These are phyloP conservation scores for Pseudorasbora parva DNA, from an alignment of 2,113 vertebrate genomes.

Conservation along the genomic window DNA sequence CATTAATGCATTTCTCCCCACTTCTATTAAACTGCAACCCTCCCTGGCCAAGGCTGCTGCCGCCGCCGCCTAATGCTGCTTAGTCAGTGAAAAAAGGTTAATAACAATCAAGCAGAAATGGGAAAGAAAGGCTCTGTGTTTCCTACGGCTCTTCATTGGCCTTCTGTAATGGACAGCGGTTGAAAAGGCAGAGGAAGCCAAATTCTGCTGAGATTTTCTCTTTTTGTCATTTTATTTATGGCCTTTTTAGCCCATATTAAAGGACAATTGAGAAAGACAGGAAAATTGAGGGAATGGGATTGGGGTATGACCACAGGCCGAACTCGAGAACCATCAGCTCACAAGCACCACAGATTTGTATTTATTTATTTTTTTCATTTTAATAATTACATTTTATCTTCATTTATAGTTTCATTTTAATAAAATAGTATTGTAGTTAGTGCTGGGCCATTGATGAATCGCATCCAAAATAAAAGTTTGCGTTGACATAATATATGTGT, in stretches of 20 bases:
- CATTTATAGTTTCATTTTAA: not conserved
- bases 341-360: not conserved
- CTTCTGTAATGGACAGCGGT: conserved; percentile 6
- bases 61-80: conserved; percentile 64
- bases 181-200: conserved; percentile 34
- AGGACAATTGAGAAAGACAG: not conserved
- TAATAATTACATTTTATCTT: not conserved
- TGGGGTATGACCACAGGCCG: not conserved
- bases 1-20: conserved; percentile 69
- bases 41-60: conserved; percentile 58
- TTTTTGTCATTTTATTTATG: conserved; percentile 43
- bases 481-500: no score
- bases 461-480: no score
- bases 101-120: conserved; percentile 62
- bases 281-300: not conserved
- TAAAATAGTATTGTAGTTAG: not conserved
- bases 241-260: not conserved
- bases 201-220: conserved; percentile 46
- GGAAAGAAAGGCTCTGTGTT: conserved; percentile 49
- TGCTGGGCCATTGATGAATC: no score
- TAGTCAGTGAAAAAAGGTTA: conserved; percentile 66
- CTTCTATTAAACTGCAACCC: conserved; percentile 63
- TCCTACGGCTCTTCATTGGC: conserved; percentile 25
- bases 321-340: not conserved
- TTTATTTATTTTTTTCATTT: not conserved